These are phyloP conservation scores for Condylura cristata DNA, from an alignment of 2,113 vertebrate species.

Conservation along the genomic window DNA sequence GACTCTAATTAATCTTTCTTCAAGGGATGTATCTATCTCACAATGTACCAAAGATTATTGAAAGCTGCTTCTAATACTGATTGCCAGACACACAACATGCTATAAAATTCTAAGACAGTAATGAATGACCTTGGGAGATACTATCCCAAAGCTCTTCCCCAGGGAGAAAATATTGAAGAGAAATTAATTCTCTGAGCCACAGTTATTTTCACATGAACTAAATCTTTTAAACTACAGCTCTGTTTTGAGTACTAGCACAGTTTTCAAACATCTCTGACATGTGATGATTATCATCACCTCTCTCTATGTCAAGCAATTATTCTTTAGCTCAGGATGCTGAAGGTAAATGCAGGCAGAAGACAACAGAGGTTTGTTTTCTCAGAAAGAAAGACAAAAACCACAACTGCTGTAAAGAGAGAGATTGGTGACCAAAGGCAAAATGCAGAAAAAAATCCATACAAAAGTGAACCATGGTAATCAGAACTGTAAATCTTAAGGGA, in stretches of 20 bases:
- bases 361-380: background rate
- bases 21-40: slow-evolving; percentile 38
- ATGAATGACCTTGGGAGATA: slow-evolving; percentile 1
- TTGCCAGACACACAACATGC: background rate
- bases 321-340: background rate
- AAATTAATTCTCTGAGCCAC: background rate
- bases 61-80: slow-evolving; percentile 60
- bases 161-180: background rate
- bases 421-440: slow-evolving; percentile 23
- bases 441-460: background rate
- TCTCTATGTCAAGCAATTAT: background rate
- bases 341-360: background rate
- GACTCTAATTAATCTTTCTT: slow-evolving; percentile 32
- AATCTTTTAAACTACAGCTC: background rate
- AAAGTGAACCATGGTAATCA: slow-evolving; percentile 6
- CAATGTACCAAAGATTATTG: background rate
- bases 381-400: background rate
- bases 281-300: background rate
- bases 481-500: slow-evolving; percentile 52
- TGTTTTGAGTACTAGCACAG: slow-evolving; percentile 14
- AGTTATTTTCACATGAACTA: slow-evolving; percentile 27
- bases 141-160: background rate
- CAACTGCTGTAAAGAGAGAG: background rate
- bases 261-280: slow-evolving; percentile 27
- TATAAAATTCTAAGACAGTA: slow-evolving; percentile 10